Percentiles rank a stretch among this genome's conserved stretches.
Evolutionary conservation across 2,797 vertebrate species (phyloP).

Genomic region (Philypnodon macrostomus): DNA sequence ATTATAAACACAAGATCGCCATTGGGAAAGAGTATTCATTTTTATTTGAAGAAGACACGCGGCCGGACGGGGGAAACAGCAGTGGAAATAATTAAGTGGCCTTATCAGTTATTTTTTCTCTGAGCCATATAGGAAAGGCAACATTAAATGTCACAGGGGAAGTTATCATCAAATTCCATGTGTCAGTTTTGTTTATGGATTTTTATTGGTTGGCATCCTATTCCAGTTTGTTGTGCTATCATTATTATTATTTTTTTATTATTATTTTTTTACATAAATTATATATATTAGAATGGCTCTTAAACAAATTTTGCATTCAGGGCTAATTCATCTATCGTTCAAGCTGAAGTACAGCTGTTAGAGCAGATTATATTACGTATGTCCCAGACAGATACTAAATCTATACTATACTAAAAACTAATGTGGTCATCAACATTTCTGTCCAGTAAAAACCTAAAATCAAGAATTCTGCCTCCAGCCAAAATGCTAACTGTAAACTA

Average conservation of each 20-base stretch:
- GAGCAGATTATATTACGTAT: too few relatives aligned
- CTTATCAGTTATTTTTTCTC: conserved; percentile 59
- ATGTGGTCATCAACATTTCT: too few relatives aligned
- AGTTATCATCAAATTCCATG: conserved; percentile 50
- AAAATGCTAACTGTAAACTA: too few relatives aligned
- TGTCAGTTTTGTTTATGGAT: conserved; percentile 45
- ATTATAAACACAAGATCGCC: conserved; percentile 53
- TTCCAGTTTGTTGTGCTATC: conserved; percentile 26
- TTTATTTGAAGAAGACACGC: conserved; percentile 56
- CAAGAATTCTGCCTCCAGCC: too few relatives aligned
- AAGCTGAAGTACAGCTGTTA: too few relatives aligned
- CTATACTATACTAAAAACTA: too few relatives aligned
- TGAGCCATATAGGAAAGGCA: conserved; percentile 33
- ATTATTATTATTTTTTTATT: neutral
- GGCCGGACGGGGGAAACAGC: conserved; percentile 24
- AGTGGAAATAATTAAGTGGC: conserved; percentile 65
- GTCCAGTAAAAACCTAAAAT: too few relatives aligned
- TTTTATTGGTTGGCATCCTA: conserved; percentile 34
- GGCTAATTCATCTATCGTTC: too few relatives aligned
- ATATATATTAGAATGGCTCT: too few relatives aligned
- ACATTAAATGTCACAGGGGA: conserved; percentile 60
- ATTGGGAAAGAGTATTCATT: conserved; percentile 55
- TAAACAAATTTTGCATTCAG: too few relatives aligned
- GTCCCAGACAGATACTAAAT: too few relatives aligned
- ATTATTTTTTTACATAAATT: too few relatives aligned